These are phyloP conservation scores for Pheosia gnoma DNA, from an alignment of 2,888 invertebrate genomes.

Conservation along the genomic window DNA sequence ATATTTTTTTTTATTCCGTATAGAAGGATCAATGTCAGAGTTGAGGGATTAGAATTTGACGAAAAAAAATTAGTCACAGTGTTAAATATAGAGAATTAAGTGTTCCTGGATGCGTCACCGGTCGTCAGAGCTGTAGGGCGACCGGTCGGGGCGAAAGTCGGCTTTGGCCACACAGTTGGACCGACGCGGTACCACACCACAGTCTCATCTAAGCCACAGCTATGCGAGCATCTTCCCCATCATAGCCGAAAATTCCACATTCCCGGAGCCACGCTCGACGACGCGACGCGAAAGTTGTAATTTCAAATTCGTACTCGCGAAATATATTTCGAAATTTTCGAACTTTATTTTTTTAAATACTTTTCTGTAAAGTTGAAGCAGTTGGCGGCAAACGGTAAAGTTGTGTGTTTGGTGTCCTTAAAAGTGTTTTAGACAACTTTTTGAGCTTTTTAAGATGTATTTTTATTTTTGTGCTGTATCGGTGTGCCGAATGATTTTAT, in stretches of 20 bases:
- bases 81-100: constrained; percentile 67
- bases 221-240: constrained; percentile 82
- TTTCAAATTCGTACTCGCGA: constrained; percentile 51
- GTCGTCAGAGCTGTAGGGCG: constrained; percentile 78
- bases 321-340: constrained; percentile 44
- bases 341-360: constrained; percentile 51
- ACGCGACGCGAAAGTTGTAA: constrained; percentile 69
- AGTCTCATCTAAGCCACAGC: constrained; percentile 83
- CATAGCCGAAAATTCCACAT: constrained; percentile 76
- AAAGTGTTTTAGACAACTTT: constrained; percentile 71
- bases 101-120: constrained; percentile 80
- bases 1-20: background rate
- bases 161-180: constrained; percentile 73
- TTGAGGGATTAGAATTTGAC: constrained; percentile 22
- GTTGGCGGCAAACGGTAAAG: constrained; percentile 80
- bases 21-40: constrained; percentile 12
- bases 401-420: constrained; percentile 73
- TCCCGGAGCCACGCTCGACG: constrained; percentile 66
- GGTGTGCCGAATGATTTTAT: constrained; percentile 71
- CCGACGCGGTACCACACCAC: constrained; percentile 75
- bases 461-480: constrained; percentile 67
- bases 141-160: constrained; percentile 84
- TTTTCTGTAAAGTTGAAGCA: constrained; percentile 62
- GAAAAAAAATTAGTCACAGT: constrained; percentile 53
- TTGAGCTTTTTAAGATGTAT: constrained; percentile 67